phyloP scores from a whole-genome alignment of 2,888 invertebrate genomes.

The Leptinotarsa haldemani region DNA sequence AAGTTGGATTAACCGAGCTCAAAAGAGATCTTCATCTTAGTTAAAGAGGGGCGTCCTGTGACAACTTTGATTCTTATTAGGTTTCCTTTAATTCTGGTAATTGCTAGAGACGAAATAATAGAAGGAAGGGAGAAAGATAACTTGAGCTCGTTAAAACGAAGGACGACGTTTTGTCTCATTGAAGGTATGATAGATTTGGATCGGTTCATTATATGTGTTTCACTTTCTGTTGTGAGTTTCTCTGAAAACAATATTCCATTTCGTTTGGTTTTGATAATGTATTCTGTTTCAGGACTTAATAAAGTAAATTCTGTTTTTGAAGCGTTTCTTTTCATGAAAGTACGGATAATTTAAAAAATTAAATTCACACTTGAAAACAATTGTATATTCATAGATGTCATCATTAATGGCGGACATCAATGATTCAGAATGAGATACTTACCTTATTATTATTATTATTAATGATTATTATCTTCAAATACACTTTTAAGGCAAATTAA shows the following conservation, averaged over 20 bases:
- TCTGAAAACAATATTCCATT: neutral
- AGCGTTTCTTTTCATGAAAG: too few species aligned
- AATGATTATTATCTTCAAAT: too few species aligned
- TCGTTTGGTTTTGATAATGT: neutral
- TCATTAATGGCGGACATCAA: too few species aligned
- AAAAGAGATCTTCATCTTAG: conserved; percentile 46
- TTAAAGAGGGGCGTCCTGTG: conserved; percentile 40
- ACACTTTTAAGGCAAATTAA: too few species aligned
- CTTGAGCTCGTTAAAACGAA: conserved; percentile 9
- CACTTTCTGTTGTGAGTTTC: neutral
- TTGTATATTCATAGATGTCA: too few species aligned
- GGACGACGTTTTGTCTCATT: neutral
- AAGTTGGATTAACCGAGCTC: conserved; percentile 47
- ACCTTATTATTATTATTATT: too few species aligned
- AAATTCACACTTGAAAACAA: too few species aligned
- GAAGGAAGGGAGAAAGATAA: conserved; percentile 10
- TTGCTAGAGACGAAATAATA: conserved; percentile 34
- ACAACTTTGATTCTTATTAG: conserved; percentile 42
- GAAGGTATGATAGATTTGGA: neutral
- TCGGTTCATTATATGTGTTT: neutral
- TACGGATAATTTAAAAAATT: too few species aligned
- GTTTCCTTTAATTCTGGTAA: conserved; percentile 44
- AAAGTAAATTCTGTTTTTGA: too few species aligned
- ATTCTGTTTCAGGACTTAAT: neutral
- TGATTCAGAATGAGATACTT: too few species aligned